Evolutionary conservation across 2,113 vertebrate species (phyloP).

Genomic region (Protomyctophum bolini): DNA sequence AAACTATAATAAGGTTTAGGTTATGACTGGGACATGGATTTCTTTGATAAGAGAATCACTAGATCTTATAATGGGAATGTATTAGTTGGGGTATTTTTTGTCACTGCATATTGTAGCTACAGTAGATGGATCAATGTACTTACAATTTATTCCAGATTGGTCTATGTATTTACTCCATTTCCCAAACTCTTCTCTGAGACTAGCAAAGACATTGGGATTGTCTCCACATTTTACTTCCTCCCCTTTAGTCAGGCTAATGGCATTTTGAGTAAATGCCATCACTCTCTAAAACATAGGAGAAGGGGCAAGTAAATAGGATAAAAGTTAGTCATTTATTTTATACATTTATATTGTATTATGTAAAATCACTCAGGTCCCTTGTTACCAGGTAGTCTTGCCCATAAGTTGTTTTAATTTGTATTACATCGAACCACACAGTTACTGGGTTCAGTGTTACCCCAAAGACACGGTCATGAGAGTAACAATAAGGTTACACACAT

Average conservation of each 20-base stretch:
- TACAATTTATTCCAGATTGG: conserved; percentile 43
- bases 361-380: too few relatives aligned
- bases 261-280: conserved; percentile 74
- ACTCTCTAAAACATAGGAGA: conserved; percentile 73
- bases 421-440: too few relatives aligned
- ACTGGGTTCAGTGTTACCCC: too few relatives aligned
- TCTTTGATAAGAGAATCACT: too few relatives aligned
- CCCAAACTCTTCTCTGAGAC: conserved; percentile 73
- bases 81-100: too few relatives aligned
- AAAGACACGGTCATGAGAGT: too few relatives aligned
- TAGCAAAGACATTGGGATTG: conserved; percentile 66
- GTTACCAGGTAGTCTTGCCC: not conserved
- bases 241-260: conserved; percentile 53
- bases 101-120: too few relatives aligned
- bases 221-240: conserved; percentile 69
- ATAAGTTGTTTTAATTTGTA: not conserved
- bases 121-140: conserved; percentile 41
- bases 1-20: not conserved
- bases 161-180: conserved; percentile 55
- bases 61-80: too few relatives aligned
- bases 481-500: conserved; percentile 37
- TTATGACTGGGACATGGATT: not conserved
- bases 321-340: not conserved
- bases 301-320: not conserved
- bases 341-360: too few relatives aligned